Conservation (phyloP, 2,113 vertebrate genomes). For the Mastomys natalensis region DNA sequence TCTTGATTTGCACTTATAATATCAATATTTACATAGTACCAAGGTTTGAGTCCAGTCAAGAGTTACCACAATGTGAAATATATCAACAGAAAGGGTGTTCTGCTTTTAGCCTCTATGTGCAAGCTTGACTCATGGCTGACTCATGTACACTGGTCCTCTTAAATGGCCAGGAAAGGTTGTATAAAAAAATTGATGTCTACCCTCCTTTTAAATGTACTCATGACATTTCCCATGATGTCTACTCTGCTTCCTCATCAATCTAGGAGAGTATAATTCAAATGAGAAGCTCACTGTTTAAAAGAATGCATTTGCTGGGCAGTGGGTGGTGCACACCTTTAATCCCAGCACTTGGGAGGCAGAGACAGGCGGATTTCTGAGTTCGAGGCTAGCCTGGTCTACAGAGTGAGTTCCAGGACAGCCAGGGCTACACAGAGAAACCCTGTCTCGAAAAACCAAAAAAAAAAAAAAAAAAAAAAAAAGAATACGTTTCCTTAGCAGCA, state of each 20-base stretch:
- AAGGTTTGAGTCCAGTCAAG: conserved; percentile 3
- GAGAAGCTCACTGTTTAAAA: neutral
- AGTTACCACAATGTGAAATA: neutral
- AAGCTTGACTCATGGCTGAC: neutral
- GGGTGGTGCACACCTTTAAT: too few species aligned
- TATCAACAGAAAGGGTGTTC: conserved; percentile 14
- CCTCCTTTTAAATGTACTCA: neutral
- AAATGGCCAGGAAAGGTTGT: neutral
- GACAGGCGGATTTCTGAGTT: too few species aligned
- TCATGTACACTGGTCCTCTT: neutral
- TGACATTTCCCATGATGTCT: neutral
- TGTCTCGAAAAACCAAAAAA: too few species aligned
- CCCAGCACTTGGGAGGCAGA: too few species aligned
- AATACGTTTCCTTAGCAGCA: conserved; percentile 19
- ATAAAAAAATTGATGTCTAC: neutral
- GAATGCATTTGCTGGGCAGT: too few species aligned
- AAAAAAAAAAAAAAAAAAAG: too few species aligned
- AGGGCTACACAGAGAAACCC: too few species aligned
- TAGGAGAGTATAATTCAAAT: neutral
- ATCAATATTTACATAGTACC: conserved; percentile 62
- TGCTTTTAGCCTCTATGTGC: conserved; percentile 5
- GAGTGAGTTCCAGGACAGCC: too few species aligned
- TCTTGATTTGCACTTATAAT: conserved; percentile 50
- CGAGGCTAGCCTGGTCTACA: too few species aligned
- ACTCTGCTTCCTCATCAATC: neutral